Evolutionary conservation across 2,113 vertebrate species (phyloP).

Genomic region (Spea multiplicata): DNA sequence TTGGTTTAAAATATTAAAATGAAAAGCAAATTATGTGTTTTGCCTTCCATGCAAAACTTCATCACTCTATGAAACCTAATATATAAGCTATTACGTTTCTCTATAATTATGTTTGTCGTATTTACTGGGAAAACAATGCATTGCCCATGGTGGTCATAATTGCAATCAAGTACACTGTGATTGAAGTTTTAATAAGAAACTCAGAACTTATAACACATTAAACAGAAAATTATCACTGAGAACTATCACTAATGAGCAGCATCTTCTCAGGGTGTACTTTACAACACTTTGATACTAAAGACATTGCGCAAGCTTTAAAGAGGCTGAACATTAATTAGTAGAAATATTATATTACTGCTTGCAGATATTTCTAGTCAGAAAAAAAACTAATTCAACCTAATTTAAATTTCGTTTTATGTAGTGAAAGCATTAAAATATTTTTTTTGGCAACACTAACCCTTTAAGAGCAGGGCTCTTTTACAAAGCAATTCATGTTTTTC

Average conservation of each 20-base stretch:
- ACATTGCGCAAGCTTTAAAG: conserved; percentile 46
- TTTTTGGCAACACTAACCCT: too few species aligned
- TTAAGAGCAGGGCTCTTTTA: too few species aligned
- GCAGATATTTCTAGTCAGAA: conserved; percentile 8
- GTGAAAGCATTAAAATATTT: not conserved
- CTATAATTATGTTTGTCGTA: conserved; percentile 56
- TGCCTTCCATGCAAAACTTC: conserved; percentile 48
- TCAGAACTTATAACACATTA: conserved; percentile 55
- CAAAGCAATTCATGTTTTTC: too few species aligned
- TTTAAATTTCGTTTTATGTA: conserved; percentile 39
- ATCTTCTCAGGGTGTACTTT: conserved; percentile 42
- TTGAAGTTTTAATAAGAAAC: conserved; percentile 61
- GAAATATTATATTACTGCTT: conserved; percentile 49
- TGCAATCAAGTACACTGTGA: conserved; percentile 56
- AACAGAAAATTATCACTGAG: conserved; percentile 54
- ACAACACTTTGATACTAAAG: conserved; percentile 30
- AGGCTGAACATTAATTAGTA: conserved; percentile 47
- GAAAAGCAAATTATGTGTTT: conserved; percentile 49
- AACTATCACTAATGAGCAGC: conserved; percentile 44
- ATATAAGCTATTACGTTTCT: conserved; percentile 54
- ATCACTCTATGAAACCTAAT: conserved; percentile 50
- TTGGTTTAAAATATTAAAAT: conserved; percentile 24
- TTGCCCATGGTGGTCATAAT: conserved; percentile 62
- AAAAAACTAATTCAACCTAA: conserved; percentile 20
- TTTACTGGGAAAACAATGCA: conserved; percentile 59